Conservation (phyloP, 1,140 invertebrate species). For the Campoletis sonorensis region DNA sequence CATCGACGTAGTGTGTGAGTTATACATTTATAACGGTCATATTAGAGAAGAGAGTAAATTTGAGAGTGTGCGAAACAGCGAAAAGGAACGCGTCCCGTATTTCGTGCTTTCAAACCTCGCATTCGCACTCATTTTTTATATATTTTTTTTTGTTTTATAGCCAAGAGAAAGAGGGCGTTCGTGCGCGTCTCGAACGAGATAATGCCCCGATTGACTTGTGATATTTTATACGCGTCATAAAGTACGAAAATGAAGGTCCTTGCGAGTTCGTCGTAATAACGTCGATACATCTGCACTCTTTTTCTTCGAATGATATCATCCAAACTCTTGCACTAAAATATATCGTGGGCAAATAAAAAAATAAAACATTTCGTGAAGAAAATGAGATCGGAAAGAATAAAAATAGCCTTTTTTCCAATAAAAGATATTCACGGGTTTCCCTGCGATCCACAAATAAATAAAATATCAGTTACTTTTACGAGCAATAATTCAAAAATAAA, state of each 20-base stretch:
- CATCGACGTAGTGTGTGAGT: slow-evolving; percentile 93
- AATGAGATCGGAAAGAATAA: background rate
- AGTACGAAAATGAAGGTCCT: slow-evolving; percentile 25
- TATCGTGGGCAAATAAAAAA: background rate
- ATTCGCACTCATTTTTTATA: slow-evolving; percentile 7
- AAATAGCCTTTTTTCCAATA: background rate
- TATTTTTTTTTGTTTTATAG: slow-evolving; percentile 32
- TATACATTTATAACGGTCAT: slow-evolving; percentile 54
- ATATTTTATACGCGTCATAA: slow-evolving; percentile 31
- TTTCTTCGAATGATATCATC: slow-evolving; percentile 1
- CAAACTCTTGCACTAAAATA: slow-evolving; percentile 13
- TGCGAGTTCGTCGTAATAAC: slow-evolving; percentile 22
- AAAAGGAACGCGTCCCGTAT: slow-evolving; percentile 48
- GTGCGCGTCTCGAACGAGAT: slow-evolving; percentile 7
- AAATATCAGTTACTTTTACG: too few species aligned
- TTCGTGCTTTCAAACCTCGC: background rate
- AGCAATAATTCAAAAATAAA: too few species aligned
- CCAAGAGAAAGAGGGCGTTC: slow-evolving; percentile 26
- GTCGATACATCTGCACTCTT: background rate
- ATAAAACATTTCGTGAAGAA: background rate
- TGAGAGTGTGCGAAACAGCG: slow-evolving; percentile 13
- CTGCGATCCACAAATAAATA: too few species aligned
- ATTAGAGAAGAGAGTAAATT: background rate
- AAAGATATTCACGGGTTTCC: too few species aligned
- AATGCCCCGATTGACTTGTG: slow-evolving; percentile 17